phyloP scores from a whole-genome alignment of 2,113 vertebrate genomes.

The Poeciliopsis retropinna region DNA sequence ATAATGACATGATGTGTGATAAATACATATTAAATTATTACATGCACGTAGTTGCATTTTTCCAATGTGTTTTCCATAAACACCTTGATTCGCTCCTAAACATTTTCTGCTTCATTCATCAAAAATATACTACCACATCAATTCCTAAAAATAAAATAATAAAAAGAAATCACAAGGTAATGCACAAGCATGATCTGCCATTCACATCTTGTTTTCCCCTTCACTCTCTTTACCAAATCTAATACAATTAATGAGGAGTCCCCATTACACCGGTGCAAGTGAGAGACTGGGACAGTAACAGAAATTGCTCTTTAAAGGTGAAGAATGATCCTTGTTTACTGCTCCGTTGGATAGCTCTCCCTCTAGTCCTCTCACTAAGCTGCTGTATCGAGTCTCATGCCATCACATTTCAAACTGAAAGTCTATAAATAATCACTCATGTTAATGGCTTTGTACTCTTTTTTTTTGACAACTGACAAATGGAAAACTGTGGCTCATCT shows the following conservation, averaged over 20 bases:
- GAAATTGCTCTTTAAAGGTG: background rate
- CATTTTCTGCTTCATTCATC: background rate
- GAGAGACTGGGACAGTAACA: background rate
- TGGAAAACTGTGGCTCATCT: constrained; percentile 7
- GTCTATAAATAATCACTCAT: constrained; percentile 41
- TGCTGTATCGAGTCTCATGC: constrained; percentile 27
- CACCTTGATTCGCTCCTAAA: background rate
- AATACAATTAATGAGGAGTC: background rate
- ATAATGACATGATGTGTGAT: background rate
- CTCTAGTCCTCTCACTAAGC: constrained; percentile 22
- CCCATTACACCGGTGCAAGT: background rate
- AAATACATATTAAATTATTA: background rate
- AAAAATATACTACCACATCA: background rate
- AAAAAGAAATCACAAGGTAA: background rate
- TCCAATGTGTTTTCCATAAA: too few species aligned
- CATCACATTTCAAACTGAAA: constrained; percentile 30
- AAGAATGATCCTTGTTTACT: constrained; percentile 11
- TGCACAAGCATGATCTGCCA: background rate
- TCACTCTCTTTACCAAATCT: background rate
- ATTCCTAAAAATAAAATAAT: background rate
- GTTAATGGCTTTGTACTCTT: constrained; percentile 25
- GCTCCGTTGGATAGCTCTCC: constrained; percentile 9
- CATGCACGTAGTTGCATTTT: too few species aligned
- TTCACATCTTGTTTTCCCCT: background rate
- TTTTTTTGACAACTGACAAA: constrained; percentile 35